Conservation (phyloP, 1,140 invertebrate species). For the Drosophila littoralis region DNA sequence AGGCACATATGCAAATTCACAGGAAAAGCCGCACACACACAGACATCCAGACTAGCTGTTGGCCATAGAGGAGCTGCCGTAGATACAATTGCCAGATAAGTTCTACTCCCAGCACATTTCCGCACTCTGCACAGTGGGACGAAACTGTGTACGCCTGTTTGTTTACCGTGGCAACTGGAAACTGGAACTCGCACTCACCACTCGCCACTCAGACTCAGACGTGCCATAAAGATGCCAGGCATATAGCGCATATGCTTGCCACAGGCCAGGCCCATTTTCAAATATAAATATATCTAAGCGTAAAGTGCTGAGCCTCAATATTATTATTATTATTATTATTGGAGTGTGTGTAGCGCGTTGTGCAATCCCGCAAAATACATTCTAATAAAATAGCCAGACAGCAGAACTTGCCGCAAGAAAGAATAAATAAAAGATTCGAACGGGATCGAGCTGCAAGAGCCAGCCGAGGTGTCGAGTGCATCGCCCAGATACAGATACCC, state of each 20-base stretch:
- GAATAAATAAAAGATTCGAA: slow-evolving; percentile 25
- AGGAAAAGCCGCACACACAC: slow-evolving; percentile 41
- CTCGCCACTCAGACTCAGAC: not conserved
- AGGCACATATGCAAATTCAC: slow-evolving; percentile 69
- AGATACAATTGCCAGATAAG: slow-evolving; percentile 68
- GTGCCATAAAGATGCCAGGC: slow-evolving; percentile 52
- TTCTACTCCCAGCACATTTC: slow-evolving; percentile 54
- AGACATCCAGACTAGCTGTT: slow-evolving; percentile 6
- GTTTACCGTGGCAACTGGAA: slow-evolving; percentile 37
- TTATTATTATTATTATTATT: slow-evolving; percentile 2
- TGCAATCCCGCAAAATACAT: slow-evolving; percentile 68
- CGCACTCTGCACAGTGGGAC: slow-evolving; percentile 70
- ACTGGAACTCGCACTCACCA: slow-evolving; percentile 14
- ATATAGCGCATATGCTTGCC: slow-evolving; percentile 12
- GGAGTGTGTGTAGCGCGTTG: slow-evolving; percentile 35
- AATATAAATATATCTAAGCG: slow-evolving; percentile 1
- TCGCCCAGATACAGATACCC: slow-evolving; percentile 43
- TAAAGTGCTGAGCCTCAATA: slow-evolving; percentile 46
- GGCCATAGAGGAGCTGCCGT: slow-evolving; percentile 31
- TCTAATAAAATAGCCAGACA: slow-evolving; percentile 67
- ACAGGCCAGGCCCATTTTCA: slow-evolving; percentile 9
- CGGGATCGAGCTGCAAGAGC: slow-evolving; percentile 39
- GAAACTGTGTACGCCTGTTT: slow-evolving; percentile 47
- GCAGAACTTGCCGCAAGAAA: slow-evolving; percentile 59
- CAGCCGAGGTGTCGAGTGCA: slow-evolving; percentile 64